A percentile compares a stretch with the other conserved stretches of the same genome.
These are phyloP conservation scores for Drosophila yooni DNA, from an alignment of 2,888 invertebrate genomes.

Conservation along the genomic window DNA sequence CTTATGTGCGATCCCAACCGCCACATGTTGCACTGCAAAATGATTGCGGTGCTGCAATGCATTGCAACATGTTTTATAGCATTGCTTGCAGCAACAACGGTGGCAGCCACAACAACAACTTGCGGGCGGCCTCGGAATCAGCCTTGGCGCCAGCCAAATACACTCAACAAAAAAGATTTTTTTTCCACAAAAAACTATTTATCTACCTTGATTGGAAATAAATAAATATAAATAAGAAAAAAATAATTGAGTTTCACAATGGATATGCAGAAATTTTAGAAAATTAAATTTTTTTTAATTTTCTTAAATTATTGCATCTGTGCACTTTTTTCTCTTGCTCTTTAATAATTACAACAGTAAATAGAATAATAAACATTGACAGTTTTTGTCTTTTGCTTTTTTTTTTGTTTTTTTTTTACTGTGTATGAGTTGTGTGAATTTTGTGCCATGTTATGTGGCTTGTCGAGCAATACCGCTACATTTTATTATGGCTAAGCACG, in stretches of 20 bases:
- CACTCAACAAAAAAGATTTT: slow-evolving; percentile 8
- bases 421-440: slow-evolving; percentile 25
- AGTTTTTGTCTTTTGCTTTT: not conserved
- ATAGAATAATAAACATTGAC: not conserved
- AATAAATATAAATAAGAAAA: not conserved
- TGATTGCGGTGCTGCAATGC: slow-evolving; percentile 61
- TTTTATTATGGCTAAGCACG: slow-evolving; percentile 76
- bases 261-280: not conserved
- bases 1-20: slow-evolving; percentile 36
- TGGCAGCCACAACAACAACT: slow-evolving; percentile 26
- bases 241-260: not conserved
- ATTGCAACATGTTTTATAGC: slow-evolving; percentile 71
- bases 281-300: not conserved
- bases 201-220: not conserved
- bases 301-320: not conserved
- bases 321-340: not conserved
- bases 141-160: not conserved
- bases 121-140: slow-evolving; percentile 33
- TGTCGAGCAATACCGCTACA: slow-evolving; percentile 67
- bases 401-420: slow-evolving; percentile 1
- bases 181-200: not conserved
- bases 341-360: not conserved
- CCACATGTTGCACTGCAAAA: slow-evolving; percentile 59
- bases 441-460: slow-evolving; percentile 61
- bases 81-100: slow-evolving; percentile 41